Evolutionary conservation across 2,113 vertebrate species (phyloP).

Genomic region (Oophaga pumilio): DNA sequence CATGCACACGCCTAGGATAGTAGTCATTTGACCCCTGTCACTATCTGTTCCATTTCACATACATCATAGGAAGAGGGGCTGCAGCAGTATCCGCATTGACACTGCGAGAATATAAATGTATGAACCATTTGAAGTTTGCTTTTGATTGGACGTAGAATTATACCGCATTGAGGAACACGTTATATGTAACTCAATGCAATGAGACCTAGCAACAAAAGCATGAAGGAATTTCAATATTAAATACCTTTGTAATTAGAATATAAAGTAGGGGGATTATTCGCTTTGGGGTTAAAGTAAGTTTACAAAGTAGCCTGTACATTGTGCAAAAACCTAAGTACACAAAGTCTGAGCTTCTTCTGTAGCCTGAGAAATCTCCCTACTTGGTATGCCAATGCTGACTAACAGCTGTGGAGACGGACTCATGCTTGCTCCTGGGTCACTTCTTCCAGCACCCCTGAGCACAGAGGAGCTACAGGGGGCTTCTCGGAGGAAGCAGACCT

Average conservation of each 20-base stretch:
- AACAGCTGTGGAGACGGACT: neutral
- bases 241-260: neutral
- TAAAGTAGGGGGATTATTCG: neutral
- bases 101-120: neutral
- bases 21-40: slow-evolving; percentile 17
- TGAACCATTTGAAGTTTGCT: neutral
- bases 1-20: slow-evolving; percentile 19
- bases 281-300: neutral
- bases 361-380: slow-evolving; percentile 1
- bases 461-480: slow-evolving; percentile 11
- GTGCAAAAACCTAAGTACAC: neutral
- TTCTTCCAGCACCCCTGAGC: neutral
- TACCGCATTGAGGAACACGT: neutral
- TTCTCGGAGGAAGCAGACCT: neutral
- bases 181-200: neutral
- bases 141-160: neutral
- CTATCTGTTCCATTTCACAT: neutral
- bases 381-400: slow-evolving; percentile 1
- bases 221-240: neutral
- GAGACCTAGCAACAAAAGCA: neutral
- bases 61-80: neutral
- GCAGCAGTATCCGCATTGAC: neutral
- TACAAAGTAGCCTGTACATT: neutral
- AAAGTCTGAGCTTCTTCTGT: neutral
- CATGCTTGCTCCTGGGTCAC: neutral